These are phyloP conservation scores for Drosophila pallidifrons DNA, from an alignment of 1,140 invertebrate species.

Conservation along the genomic window DNA sequence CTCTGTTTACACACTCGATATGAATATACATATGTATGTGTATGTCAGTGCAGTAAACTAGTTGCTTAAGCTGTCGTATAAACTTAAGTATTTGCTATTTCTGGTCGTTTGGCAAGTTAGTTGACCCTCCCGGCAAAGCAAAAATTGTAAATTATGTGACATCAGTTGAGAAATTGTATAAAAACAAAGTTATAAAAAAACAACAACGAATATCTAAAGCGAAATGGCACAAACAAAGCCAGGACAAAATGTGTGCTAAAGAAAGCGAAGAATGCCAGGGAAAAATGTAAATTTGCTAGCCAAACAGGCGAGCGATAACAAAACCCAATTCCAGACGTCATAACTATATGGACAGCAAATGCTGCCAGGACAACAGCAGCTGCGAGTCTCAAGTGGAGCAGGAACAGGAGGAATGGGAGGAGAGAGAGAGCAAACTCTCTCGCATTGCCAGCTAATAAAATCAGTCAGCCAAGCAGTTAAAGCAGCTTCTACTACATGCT, in stretches of 20 bases:
- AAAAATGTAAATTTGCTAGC: conserved; percentile 64
- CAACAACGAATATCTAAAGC: conserved; percentile 17
- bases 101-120: conserved; percentile 42
- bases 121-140: conserved; percentile 53
- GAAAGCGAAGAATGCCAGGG: conserved; percentile 29
- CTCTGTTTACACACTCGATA: conserved; percentile 26
- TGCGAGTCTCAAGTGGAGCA: conserved; percentile 4
- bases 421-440: neutral
- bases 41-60: conserved; percentile 42
- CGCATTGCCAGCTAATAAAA: conserved; percentile 68
- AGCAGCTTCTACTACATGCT: conserved; percentile 31
- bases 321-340: conserved; percentile 61
- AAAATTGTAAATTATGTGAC: conserved; percentile 67
- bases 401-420: neutral
- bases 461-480: conserved; percentile 61
- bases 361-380: conserved; percentile 6
- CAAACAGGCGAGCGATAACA: conserved; percentile 47
- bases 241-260: conserved; percentile 7
- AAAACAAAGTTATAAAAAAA: conserved; percentile 79
- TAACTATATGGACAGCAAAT: conserved; percentile 36
- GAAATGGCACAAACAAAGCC: conserved; percentile 22
- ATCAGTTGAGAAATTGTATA: conserved; percentile 62
- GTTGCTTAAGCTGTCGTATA: conserved; percentile 36
- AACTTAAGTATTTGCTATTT: conserved; percentile 35
- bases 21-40: neutral